A percentile compares a stretch with the other conserved stretches of the same genome.
phyloP scores from a whole-genome alignment of 2,113 vertebrate genomes.

The Psammodynastes pulverulentus region DNA sequence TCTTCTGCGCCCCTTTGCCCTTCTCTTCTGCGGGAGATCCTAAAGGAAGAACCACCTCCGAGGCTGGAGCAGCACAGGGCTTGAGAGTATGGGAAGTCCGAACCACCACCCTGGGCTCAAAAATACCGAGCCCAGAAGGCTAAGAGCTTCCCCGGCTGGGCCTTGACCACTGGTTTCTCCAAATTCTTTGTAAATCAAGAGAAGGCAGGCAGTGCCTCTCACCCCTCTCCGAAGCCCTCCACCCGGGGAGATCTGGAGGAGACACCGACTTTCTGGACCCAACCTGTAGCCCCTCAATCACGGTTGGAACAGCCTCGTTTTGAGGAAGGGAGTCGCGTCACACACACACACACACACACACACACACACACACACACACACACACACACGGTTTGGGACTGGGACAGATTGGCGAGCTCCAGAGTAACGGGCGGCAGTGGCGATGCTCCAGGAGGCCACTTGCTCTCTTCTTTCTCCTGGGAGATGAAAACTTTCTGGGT shows the following conservation, averaged over 20 bases:
- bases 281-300: conserved; percentile 6
- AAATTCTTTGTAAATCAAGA: neutral
- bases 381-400: no score
- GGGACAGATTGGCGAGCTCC: no score
- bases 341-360: neutral
- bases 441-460: no score
- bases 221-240: neutral
- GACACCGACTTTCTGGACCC: neutral
- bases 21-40: neutral
- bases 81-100: neutral
- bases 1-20: neutral
- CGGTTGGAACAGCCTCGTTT: conserved; percentile 13
- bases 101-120: neutral
- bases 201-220: neutral
- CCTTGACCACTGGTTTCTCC: neutral
- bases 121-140: neutral
- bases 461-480: no score
- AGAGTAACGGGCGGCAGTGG: no score
- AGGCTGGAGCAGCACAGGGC: neutral
- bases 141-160: neutral
- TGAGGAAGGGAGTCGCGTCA: neutral
- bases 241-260: neutral
- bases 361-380: no score
- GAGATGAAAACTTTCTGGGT: no score
- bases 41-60: neutral